Conservation (phyloP, 2,113 vertebrate genomes). For the Clupea harengus region DNA sequence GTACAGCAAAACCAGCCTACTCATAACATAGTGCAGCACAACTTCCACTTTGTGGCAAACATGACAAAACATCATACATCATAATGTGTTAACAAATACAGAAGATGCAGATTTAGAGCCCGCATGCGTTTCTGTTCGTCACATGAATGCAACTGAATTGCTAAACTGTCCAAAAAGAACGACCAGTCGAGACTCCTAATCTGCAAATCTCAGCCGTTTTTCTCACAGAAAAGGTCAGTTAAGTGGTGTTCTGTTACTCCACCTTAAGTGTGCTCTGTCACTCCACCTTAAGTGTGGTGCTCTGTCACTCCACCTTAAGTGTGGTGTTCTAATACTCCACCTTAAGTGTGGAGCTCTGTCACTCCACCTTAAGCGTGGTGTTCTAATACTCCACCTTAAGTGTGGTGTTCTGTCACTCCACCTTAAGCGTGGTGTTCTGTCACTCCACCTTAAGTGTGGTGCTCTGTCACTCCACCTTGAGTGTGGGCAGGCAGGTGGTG, state of each 20-base stretch:
- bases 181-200: too few species aligned
- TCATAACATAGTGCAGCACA: neutral
- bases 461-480: neutral
- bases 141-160: too few species aligned
- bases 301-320: too few species aligned
- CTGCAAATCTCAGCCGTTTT: too few species aligned
- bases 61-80: neutral
- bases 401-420: neutral
- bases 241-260: too few species aligned
- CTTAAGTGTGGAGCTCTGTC: too few species aligned
- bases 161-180: too few species aligned
- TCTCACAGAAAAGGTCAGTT: too few species aligned
- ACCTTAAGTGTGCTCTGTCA: too few species aligned
- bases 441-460: neutral
- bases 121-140: neutral
- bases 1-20: neutral
- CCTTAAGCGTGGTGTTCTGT: neutral
- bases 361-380: too few species aligned
- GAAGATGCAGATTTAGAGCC: neutral
- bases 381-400: neutral
- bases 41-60: neutral
- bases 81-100: neutral
- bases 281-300: too few species aligned
- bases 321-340: too few species aligned
- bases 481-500: conserved; percentile 12